Evolutionary conservation across 1,140 invertebrate genomes (phyloP).

Genomic region (Heterodera schachtii): DNA sequence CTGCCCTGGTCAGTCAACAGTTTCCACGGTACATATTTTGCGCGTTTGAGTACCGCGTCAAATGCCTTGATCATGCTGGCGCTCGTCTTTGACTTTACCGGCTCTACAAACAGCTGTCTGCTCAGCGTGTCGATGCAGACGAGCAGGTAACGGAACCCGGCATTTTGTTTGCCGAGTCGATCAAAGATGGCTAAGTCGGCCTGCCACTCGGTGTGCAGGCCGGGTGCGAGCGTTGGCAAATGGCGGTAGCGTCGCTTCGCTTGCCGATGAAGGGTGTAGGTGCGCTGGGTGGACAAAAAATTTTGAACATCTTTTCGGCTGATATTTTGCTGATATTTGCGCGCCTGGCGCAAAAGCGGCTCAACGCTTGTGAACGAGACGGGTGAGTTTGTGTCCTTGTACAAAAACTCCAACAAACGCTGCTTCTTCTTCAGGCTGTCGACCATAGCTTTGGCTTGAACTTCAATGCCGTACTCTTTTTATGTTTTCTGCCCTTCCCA

Average conservation of each 20-base stretch:
- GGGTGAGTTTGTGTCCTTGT: no score
- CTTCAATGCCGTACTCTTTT: no score
- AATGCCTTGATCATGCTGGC: conserved; percentile 34
- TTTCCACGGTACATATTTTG: conserved; percentile 27
- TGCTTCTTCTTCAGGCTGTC: no score
- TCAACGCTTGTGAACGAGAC: conserved; percentile 22
- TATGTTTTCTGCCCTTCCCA: neutral
- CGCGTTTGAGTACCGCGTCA: conserved; percentile 19
- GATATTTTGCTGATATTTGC: conserved; percentile 3
- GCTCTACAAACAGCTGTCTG: conserved; percentile 41
- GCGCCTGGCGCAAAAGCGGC: conserved; percentile 13
- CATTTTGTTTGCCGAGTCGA: conserved; percentile 11
- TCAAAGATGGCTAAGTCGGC: conserved; percentile 43
- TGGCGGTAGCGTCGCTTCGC: conserved; percentile 9
- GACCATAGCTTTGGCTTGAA: no score
- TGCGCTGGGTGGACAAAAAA: conserved; percentile 35
- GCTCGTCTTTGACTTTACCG: conserved; percentile 34
- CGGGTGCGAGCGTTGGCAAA: conserved; percentile 26
- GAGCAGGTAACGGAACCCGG: conserved; percentile 35
- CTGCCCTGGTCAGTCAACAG: conserved; percentile 41
- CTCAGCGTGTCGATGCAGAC: conserved; percentile 47
- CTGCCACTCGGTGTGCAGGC: conserved; percentile 47
- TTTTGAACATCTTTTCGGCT: conserved; percentile 13
- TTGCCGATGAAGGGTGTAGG: conserved; percentile 42
- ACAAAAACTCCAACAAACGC: no score